Percentiles rank a stretch among this genome's conserved stretches.
Evolutionary conservation across 2,113 vertebrate species (phyloP).

Genomic region (Nothobranchius furzeri): DNA sequence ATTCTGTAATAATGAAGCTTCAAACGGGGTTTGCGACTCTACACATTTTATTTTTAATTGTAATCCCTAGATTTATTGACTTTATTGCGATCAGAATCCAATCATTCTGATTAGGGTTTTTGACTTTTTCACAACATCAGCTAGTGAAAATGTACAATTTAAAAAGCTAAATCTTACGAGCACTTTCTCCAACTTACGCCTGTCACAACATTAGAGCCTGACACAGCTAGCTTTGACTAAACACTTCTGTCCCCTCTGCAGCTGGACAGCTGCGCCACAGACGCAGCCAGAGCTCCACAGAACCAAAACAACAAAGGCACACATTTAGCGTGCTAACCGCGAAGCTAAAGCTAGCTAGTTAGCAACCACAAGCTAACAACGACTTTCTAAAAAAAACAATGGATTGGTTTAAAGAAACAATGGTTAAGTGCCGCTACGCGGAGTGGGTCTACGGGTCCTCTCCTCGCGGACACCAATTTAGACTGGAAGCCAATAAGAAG

Average conservation of each 20-base stretch:
- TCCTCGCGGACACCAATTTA: constrained; percentile 61
- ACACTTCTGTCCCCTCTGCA: background rate
- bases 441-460: background rate
- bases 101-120: too few relatives aligned
- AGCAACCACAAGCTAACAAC: constrained; percentile 60
- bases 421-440: background rate
- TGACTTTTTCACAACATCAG: too few relatives aligned
- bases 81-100: too few relatives aligned
- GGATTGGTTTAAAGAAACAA: background rate
- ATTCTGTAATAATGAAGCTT: too few relatives aligned
- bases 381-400: constrained; percentile 21
- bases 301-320: constrained; percentile 43
- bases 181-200: too few relatives aligned
- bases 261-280: background rate
- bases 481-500: constrained; percentile 77
- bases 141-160: background rate
- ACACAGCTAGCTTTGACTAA: background rate
- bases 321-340: constrained; percentile 50
- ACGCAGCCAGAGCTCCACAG: background rate
- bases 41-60: too few relatives aligned
- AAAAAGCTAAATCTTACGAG: background rate
- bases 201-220: too few relatives aligned
- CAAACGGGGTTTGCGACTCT: too few relatives aligned
- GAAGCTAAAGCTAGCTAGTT: constrained; percentile 63
- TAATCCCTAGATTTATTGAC: too few relatives aligned